These are phyloP conservation scores for Bemisia tabaci DNA, from an alignment of 1,140 invertebrate species.

Conservation along the genomic window DNA sequence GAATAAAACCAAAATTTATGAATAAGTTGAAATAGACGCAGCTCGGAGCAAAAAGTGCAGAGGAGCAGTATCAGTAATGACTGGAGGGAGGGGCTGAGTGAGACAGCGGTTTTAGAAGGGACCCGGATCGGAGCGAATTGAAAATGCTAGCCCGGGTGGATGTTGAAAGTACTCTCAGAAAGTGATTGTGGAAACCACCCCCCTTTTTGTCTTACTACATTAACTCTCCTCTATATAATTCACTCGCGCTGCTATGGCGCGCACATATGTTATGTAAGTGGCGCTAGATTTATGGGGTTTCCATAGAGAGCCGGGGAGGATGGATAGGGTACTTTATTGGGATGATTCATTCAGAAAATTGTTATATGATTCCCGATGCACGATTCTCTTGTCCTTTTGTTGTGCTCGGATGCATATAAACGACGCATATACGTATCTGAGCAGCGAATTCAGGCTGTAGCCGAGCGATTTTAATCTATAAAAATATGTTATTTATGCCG, in stretches of 20 bases:
- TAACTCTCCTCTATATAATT: not conserved
- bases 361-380: not conserved
- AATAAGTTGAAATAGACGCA: not conserved
- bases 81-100: not conserved
- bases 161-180: not conserved
- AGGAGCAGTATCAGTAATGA: not conserved
- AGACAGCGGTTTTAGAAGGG: not conserved
- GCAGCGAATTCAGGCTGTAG: not conserved
- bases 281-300: not conserved
- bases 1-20: not conserved
- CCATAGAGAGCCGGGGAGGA: not conserved
- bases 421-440: not conserved
- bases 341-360: not conserved
- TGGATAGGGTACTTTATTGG: not conserved
- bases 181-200: not conserved
- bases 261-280: not conserved
- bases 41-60: not conserved
- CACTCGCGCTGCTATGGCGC: not conserved
- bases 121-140: not conserved
- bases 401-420: not conserved
- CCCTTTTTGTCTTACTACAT: not conserved
- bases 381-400: not conserved
- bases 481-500: no score
- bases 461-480: no score
- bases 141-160: not conserved